Conservation (phyloP, 2,797 vertebrate genomes). For the Kryptopterus vitreolus region DNA sequence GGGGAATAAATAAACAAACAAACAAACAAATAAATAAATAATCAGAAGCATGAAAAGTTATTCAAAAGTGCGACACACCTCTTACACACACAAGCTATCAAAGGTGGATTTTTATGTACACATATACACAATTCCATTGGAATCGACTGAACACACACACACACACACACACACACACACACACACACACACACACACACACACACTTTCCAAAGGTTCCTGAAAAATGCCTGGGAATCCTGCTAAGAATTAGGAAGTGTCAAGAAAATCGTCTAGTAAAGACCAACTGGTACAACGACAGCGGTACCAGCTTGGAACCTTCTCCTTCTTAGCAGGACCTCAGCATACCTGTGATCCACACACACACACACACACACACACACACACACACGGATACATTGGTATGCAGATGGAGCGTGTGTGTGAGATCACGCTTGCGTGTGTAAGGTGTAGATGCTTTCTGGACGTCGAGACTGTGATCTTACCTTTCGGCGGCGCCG, state of each 20-base stretch:
- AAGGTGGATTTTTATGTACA: constrained; percentile 46
- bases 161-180: constrained; percentile 29
- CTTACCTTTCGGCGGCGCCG: constrained; percentile 70
- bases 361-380: constrained; percentile 53
- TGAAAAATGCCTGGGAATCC: constrained; percentile 55
- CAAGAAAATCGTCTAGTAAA: constrained; percentile 18
- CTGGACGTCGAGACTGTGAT: constrained; percentile 63
- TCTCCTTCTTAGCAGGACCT: constrained; percentile 63
- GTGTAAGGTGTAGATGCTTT: constrained; percentile 57
- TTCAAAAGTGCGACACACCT: constrained; percentile 69
- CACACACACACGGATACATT: constrained; percentile 61
- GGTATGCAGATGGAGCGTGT: constrained; percentile 37
- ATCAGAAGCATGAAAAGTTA: constrained; percentile 47
- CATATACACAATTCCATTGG: background rate
- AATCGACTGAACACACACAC: background rate
- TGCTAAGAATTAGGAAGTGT: constrained; percentile 69
- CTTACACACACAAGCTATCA: constrained; percentile 26
- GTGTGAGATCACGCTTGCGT: constrained; percentile 10
- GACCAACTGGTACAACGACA: background rate
- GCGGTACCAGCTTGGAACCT: background rate
- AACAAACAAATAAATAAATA: no score
- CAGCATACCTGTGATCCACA: constrained; percentile 63
- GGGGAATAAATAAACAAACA: constrained; percentile 23
- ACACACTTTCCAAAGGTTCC: constrained; percentile 62
- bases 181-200: background rate